Evolutionary conservation across 1,140 invertebrate genomes (phyloP).

Genomic region (Globodera ellingtonae): DNA sequence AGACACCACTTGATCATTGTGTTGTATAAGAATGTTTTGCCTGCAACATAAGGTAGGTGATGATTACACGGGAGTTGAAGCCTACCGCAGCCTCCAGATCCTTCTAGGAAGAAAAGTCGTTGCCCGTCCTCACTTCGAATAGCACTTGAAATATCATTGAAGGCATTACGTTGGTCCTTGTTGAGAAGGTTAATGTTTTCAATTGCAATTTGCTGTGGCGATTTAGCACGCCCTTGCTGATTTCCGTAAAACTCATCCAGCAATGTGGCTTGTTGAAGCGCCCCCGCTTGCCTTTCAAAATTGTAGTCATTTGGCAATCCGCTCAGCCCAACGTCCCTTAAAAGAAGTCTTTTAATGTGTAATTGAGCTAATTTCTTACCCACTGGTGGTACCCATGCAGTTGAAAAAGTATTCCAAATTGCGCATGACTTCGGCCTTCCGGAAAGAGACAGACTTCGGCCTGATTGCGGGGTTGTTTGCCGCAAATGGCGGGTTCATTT

Average conservation of each 20-base stretch:
- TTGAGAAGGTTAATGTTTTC: background rate
- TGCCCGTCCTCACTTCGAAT: background rate
- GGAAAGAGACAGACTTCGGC: background rate
- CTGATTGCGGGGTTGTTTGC: background rate
- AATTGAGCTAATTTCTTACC: background rate
- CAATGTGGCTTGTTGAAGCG: background rate
- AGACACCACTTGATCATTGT: constrained; percentile 29
- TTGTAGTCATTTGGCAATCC: background rate
- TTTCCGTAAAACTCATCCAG: background rate
- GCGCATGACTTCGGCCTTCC: too few species aligned
- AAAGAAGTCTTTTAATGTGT: too few species aligned
- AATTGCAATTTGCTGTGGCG: too few species aligned
- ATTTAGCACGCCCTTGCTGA: too few species aligned
- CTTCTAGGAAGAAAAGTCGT: constrained; percentile 29
- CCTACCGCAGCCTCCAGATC: constrained; percentile 64
- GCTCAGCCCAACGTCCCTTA: background rate
- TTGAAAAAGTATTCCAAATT: too few species aligned
- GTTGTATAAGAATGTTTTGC: constrained; percentile 50
- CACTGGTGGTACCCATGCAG: background rate
- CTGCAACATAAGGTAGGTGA: constrained; percentile 26
- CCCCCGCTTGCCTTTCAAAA: background rate
- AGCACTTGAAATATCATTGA: background rate
- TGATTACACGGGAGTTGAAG: background rate
- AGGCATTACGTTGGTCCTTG: background rate
- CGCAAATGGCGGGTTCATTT: background rate